Conservation (phyloP, 2,888 invertebrate genomes). For the Pimpla rufipes region DNA sequence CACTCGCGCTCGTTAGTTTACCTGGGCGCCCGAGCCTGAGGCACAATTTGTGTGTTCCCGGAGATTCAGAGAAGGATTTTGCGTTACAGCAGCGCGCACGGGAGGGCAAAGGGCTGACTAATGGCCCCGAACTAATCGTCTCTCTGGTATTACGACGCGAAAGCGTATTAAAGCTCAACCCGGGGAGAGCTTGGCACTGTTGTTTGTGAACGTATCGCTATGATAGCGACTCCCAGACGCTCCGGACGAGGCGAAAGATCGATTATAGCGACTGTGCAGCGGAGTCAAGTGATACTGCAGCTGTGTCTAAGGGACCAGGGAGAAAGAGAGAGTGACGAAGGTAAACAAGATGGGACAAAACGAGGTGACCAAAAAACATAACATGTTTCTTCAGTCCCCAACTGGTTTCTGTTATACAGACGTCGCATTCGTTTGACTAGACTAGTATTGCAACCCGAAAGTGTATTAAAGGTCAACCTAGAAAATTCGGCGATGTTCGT, state of each 20-base stretch:
- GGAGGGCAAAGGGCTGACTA: conserved; percentile 80
- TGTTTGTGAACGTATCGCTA: conserved; percentile 17
- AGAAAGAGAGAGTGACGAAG: too few relatives aligned
- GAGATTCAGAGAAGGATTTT: conserved; percentile 41
- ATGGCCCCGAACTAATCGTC: conserved; percentile 83
- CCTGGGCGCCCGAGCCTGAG: conserved; percentile 6
- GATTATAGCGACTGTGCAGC: neutral
- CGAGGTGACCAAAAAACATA: too few relatives aligned
- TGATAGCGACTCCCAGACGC: neutral
- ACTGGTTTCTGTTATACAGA: too few relatives aligned
- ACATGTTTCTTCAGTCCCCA: too few relatives aligned
- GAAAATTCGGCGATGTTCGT: too few relatives aligned
- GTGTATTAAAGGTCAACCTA: too few relatives aligned
- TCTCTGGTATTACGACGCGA: conserved; percentile 32
- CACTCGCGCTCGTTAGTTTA: conserved; percentile 11
- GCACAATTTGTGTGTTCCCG: conserved; percentile 19
- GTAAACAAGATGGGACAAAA: too few relatives aligned
- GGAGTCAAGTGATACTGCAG: neutral
- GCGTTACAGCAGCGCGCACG: conserved; percentile 59
- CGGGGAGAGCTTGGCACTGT: conserved; percentile 27
- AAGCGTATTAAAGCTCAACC: conserved; percentile 21
- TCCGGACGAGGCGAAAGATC: too few relatives aligned
- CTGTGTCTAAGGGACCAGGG: too few relatives aligned
- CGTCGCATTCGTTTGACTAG: conserved; percentile 38
- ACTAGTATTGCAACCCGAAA: too few relatives aligned